phyloP scores from a whole-genome alignment of 2,888 invertebrate genomes.

The Drosophila formosana region DNA sequence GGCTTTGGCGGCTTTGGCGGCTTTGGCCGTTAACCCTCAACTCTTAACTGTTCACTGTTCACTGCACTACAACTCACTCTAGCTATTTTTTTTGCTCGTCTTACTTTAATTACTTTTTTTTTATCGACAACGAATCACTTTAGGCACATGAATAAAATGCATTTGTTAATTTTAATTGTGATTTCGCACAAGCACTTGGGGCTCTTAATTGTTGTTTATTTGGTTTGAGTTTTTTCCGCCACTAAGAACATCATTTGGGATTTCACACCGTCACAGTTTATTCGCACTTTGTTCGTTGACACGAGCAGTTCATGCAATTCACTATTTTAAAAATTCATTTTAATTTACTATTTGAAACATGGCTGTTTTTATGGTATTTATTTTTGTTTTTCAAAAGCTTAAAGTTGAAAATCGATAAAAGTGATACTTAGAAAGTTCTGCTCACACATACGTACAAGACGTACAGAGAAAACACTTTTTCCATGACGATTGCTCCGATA shows the following conservation, averaged over 20 bases:
- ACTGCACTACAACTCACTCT: slow-evolving; percentile 8
- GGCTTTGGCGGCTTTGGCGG: no score
- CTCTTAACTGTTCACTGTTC: slow-evolving; percentile 4
- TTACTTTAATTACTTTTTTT: slow-evolving; percentile 23
- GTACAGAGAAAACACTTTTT: no score
- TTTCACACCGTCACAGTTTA: not conserved
- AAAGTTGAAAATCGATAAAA: no score
- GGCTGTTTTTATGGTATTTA: no score
- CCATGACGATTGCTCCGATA: no score
- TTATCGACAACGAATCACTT: slow-evolving; percentile 46
- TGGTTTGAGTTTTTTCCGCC: not conserved
- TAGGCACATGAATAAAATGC: slow-evolving; percentile 57
- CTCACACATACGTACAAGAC: no score
- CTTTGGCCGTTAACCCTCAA: slow-evolving; percentile 60
- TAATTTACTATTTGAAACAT: no score
- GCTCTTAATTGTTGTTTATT: slow-evolving; percentile 4
- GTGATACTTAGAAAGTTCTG: no score
- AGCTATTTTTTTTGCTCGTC: slow-evolving; percentile 7
- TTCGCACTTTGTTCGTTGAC: no score
- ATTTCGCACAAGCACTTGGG: slow-evolving; percentile 13
- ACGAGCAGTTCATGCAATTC: no score
- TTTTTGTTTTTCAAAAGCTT: no score
- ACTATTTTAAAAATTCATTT: no score
- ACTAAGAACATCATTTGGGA: not conserved
- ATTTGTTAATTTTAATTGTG: slow-evolving; percentile 53